Evolutionary conservation across 2,888 invertebrate genomes (phyloP).

Genomic region (Silvanus unidentatus): DNA sequence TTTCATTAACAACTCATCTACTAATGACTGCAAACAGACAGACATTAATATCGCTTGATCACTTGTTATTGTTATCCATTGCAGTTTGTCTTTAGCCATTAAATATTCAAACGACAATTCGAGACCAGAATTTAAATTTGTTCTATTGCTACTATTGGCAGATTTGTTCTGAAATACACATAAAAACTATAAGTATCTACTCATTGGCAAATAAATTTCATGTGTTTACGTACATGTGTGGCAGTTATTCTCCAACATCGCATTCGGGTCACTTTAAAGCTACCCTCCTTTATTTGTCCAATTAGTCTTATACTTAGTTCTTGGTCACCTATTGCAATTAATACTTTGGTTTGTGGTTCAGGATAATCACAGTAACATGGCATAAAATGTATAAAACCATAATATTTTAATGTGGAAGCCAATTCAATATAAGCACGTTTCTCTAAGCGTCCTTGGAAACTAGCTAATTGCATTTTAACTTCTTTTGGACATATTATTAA

Average conservation of each 20-base stretch:
- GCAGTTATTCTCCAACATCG: slow-evolving; percentile 95
- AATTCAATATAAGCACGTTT: slow-evolving; percentile 86
- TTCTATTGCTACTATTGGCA: slow-evolving; percentile 34
- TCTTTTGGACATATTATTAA: slow-evolving; percentile 77
- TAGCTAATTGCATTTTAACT: slow-evolving; percentile 57
- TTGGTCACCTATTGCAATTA: slow-evolving; percentile 78
- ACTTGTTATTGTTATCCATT: slow-evolving; percentile 90
- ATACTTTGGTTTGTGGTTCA: slow-evolving; percentile 57
- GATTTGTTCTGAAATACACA: slow-evolving; percentile 31
- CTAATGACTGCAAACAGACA: slow-evolving; percentile 90
- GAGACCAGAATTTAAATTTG: slow-evolving; percentile 49
- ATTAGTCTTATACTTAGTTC: slow-evolving; percentile 72
- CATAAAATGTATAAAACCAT: slow-evolving; percentile 80
- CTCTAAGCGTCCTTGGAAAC: slow-evolving; percentile 68
- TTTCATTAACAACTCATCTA: slow-evolving; percentile 82
- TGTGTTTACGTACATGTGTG: slow-evolving; percentile 53
- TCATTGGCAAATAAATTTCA: neutral
- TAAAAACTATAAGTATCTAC: neutral
- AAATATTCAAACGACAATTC: slow-evolving; percentile 95
- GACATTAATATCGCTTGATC: slow-evolving; percentile 94
- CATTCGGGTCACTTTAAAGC: slow-evolving; percentile 93
- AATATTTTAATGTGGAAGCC: slow-evolving; percentile 77
- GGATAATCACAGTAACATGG: slow-evolving; percentile 75
- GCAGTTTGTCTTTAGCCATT: slow-evolving; percentile 81
- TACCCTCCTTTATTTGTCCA: slow-evolving; percentile 64